Percentiles rank a stretch among this genome's conserved stretches.
These are phyloP conservation scores for Zaprionus africanus DNA, from an alignment of 1,140 invertebrate species.

Conservation along the genomic window DNA sequence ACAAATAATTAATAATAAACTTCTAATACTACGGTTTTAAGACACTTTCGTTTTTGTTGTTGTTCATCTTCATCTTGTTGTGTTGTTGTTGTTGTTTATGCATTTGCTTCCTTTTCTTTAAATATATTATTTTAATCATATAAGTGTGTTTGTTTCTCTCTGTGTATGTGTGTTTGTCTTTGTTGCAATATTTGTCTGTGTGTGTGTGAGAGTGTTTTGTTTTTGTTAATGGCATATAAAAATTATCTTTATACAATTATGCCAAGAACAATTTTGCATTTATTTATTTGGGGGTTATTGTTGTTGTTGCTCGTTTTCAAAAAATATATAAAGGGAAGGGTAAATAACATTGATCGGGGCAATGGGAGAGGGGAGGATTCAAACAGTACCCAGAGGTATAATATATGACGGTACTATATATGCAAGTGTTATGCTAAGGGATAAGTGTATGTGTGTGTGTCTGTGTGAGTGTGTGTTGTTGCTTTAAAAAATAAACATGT, in stretches of 20 bases:
- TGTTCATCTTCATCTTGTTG: constrained; percentile 78
- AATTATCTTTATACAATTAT: constrained; percentile 66
- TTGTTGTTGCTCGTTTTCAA: constrained; percentile 48
- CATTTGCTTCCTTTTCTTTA: constrained; percentile 55
- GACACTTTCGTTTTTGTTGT: constrained; percentile 81
- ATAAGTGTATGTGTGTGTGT: constrained; percentile 5
- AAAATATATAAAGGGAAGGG: constrained; percentile 48
- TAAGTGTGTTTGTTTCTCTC: constrained; percentile 37
- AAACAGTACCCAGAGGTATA: constrained; percentile 21
- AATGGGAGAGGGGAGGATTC: constrained; percentile 27
- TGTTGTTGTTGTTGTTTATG: constrained; percentile 60
- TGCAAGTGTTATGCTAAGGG: constrained; percentile 66
- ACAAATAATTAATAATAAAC: constrained; percentile 81
- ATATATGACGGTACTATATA: constrained; percentile 61
- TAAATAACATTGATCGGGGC: constrained; percentile 61
- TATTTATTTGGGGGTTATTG: constrained; percentile 34
- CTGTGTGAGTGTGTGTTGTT: constrained; percentile 4
- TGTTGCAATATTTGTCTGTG: constrained; percentile 53
- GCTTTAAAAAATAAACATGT: constrained; percentile 75
- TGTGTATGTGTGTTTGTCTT: constrained; percentile 52
- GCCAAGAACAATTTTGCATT: constrained; percentile 52
- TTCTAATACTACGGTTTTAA: constrained; percentile 83
- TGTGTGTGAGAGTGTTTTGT: constrained; percentile 16
- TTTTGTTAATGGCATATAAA: constrained; percentile 59
- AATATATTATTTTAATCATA: constrained; percentile 45